Evolutionary conservation across 37 sponge, comb jelly and placozoan genomes (phyloP).

Genomic region (Spongia lamella): DNA sequence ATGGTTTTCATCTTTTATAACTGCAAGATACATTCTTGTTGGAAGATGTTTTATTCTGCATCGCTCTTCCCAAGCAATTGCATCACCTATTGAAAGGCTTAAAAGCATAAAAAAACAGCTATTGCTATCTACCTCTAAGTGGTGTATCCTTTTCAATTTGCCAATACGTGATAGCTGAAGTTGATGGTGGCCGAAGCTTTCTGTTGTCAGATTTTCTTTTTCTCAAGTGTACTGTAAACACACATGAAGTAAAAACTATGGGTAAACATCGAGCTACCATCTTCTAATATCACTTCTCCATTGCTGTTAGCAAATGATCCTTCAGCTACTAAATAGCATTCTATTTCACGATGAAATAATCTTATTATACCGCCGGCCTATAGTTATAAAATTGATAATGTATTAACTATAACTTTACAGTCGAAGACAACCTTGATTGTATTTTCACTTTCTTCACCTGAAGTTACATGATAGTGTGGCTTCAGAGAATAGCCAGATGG

Average conservation of each 20-base stretch:
- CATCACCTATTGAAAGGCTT: constrained; percentile 35
- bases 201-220: constrained; percentile 52
- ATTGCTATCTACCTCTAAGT: constrained; percentile 32
- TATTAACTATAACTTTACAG: no score
- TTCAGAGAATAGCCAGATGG: no score
- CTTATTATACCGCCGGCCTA: constrained; percentile 43
- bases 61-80: constrained; percentile 63
- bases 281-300: constrained; percentile 3
- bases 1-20: constrained; percentile 13
- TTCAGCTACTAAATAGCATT: constrained; percentile 53
- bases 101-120: no score
- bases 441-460: no score
- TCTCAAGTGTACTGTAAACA: constrained; percentile 52
- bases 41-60: constrained; percentile 75
- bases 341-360: constrained; percentile 51
- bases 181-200: constrained; percentile 58
- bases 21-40: constrained; percentile 72
- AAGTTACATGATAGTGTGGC: no score
- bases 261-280: constrained; percentile 11
- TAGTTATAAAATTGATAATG: no score
- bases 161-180: constrained; percentile 88
- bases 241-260: no score
- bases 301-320: constrained; percentile 33
- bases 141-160: constrained; percentile 73
- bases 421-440: no score